phyloP scores from a whole-genome alignment of 2,797 vertebrate species.

The Chelonia mydas region DNA sequence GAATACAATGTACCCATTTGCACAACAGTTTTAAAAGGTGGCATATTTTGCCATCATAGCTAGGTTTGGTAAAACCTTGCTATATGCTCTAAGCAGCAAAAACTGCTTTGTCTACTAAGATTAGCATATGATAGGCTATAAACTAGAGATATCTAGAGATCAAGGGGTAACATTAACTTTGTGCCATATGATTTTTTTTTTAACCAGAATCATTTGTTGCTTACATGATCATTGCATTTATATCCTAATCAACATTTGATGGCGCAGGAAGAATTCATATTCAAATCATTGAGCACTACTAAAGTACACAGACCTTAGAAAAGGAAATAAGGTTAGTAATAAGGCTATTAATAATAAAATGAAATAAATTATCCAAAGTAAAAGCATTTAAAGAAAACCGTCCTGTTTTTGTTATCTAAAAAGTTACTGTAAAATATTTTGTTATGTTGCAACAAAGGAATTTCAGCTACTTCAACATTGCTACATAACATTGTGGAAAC shows the following conservation, averaged over 20 bases:
- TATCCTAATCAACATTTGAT: not conserved
- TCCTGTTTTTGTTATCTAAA: not conserved
- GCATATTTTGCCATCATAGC: not conserved
- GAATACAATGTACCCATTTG: not conserved
- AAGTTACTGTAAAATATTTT: not conserved
- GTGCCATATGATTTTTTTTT: not conserved
- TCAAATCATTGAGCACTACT: not conserved
- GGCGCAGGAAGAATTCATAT: not conserved
- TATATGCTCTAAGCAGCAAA: not conserved
- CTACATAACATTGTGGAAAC: not conserved
- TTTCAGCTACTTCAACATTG: not conserved
- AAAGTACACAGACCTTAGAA: not conserved
- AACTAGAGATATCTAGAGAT: not conserved
- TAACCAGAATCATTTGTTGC: not conserved
- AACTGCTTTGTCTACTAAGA: not conserved
- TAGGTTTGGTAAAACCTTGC: not conserved
- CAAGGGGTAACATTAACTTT: not conserved
- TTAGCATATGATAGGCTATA: not conserved
- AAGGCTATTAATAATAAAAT: not conserved
- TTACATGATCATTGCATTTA: not conserved
- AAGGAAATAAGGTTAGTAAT: not conserved
- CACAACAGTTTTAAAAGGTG: not conserved
- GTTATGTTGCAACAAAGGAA: not conserved
- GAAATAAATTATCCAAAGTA: not conserved
- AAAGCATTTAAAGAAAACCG: not conserved